Evolutionary conservation across 2,888 invertebrate species (phyloP), one percentile per base, ranked within the genome.

Genomic region (Eupeodes luniger): DNA sequence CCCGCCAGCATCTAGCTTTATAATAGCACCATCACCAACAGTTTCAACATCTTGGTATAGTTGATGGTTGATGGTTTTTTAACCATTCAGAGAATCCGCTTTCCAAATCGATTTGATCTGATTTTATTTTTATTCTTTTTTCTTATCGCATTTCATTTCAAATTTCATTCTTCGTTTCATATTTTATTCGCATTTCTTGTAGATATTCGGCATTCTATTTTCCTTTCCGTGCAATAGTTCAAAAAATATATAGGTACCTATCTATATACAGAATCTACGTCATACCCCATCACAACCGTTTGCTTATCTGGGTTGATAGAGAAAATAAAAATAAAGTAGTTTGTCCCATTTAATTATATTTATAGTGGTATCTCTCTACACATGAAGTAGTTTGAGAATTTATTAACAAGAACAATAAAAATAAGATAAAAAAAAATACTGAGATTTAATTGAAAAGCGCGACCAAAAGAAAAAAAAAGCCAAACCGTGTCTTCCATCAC

Each of bases 241-340:
- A 11, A n/a, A 44, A 40, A 62, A 27, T 14, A 16, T 16, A 44
- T 19, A 40, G 0, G 1, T 40, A 5, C 40, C 9, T 40, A 62
- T 11, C 5, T 19, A 66, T 6, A 27, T 4, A 83, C 76, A 74
- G 64, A 80, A 67, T 76, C 86, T 79, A 83, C 86, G 86, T 87
- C 83, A 83, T 67, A 87, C 47, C 59, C 59, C 59, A 40, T 40
- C 40, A 72, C 44, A 44, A 70, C 40, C 70, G 55, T 16, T 36
- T 66, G 83, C 79, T 87, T 87, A 87, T 83, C 86, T 83, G 55
- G 83, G 86, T 72, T 72, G 86, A 62, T 79, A 80, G 86, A 87
- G 86, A 87, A 83, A 87, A 83, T 87, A 87, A 80, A 83, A 87
- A 83, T 87, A 87, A 87, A 87, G 79, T 76, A 80, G 74, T 82